phyloP scores from a whole-genome alignment of 2,113 vertebrate genomes.

The Colius striatus region DNA sequence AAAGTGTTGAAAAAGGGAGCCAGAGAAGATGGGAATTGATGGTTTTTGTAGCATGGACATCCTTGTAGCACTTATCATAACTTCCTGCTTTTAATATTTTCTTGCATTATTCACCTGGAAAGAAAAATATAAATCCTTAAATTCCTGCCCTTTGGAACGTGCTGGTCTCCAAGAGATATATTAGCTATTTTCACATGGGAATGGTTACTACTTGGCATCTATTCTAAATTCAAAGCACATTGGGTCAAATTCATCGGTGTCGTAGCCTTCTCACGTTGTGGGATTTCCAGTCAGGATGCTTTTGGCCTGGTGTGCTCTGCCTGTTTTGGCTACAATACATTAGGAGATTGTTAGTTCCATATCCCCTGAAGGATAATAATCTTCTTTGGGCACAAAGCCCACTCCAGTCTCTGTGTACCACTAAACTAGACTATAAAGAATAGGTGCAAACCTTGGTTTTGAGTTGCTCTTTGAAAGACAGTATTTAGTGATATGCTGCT shows the following conservation, averaged over 20 bases:
- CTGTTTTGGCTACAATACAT: neutral
- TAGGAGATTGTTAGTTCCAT: slow-evolving; percentile 9
- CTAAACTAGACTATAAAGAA: neutral
- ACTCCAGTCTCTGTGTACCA: neutral
- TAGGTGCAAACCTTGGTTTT: neutral
- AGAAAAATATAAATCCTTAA: neutral
- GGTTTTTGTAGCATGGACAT: neutral
- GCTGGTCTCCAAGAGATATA: neutral
- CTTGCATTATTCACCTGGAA: slow-evolving; percentile 7
- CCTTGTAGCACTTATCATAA: neutral
- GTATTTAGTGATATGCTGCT: neutral
- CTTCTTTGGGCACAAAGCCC: neutral
- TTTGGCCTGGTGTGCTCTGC: slow-evolving; percentile 3
- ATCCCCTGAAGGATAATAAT: neutral
- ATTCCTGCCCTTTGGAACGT: slow-evolving; percentile 27
- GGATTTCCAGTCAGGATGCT: slow-evolving; percentile 8
- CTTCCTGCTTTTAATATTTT: slow-evolving; percentile 28
- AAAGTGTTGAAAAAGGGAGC: neutral
- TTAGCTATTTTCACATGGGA: slow-evolving; percentile 44
- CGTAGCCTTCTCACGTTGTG: neutral
- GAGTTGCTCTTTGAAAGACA: neutral
- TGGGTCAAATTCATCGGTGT: neutral
- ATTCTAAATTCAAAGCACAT: neutral
- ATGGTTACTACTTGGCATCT: slow-evolving; percentile 41
- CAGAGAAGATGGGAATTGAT: neutral